Evolutionary conservation across 2,888 invertebrate species (phyloP).

Genomic region (Rhaphigaster nebulosa): DNA sequence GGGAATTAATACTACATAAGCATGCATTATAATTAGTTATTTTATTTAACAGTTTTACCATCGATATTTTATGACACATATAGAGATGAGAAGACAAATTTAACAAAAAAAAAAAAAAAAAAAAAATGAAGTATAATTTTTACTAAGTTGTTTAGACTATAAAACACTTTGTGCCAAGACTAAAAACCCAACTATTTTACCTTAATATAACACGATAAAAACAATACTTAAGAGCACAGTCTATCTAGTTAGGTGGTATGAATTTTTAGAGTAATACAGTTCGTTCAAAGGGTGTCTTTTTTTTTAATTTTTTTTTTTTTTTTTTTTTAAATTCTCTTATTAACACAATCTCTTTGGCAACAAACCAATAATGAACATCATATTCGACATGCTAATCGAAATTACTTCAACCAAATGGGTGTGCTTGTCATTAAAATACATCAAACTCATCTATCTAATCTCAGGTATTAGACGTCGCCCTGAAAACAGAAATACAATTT

Average conservation of each 20-base stretch:
- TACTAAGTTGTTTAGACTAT: not conserved
- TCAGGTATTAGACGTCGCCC: constrained; percentile 19
- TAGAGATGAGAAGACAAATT: constrained; percentile 22
- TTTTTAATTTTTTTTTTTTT: not conserved
- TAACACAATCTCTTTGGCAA: constrained; percentile 46
- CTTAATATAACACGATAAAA: constrained; percentile 1
- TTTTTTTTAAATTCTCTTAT: not conserved
- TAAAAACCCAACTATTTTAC: constrained; percentile 2
- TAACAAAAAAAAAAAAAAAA: no score
- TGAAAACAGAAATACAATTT: not conserved
- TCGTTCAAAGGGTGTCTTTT: constrained; percentile 34
- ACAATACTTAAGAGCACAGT: not conserved
- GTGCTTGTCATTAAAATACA: constrained; percentile 10
- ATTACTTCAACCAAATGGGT: constrained; percentile 17
- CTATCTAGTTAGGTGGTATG: constrained; percentile 39
- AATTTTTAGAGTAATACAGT: constrained; percentile 31
- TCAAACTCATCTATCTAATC: not conserved
- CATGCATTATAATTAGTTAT: constrained; percentile 38
- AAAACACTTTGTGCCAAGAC: constrained; percentile 26
- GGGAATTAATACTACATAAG: constrained; percentile 32
- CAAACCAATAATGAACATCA: constrained; percentile 31
- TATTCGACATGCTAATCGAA: constrained; percentile 27
- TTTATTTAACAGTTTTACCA: constrained; percentile 38
- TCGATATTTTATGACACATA: constrained; percentile 13
- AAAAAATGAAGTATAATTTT: not conserved